Base-by-base conservation (phyloP, 2,797 vertebrate species). In the Momotus momota region DNA sequence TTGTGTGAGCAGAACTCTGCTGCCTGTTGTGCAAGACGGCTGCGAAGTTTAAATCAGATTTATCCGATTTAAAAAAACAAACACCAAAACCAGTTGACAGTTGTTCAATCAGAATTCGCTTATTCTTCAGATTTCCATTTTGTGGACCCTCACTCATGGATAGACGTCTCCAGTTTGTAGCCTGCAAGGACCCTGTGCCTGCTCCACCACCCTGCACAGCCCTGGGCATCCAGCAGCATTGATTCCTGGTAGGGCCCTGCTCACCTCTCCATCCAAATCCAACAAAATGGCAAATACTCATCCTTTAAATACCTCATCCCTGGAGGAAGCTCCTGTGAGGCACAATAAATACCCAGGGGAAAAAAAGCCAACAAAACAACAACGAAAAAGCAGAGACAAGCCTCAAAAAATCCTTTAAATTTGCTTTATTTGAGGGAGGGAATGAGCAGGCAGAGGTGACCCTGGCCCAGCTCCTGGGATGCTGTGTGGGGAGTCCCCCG, bases 231-330 rank as follows among this genome's bases (percentile, higher is more conserved):
- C 69, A 25, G 33, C 38, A 31, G 29, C 0, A 1, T 4, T 2
- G 2, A 6, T 25, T 78, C 29, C 81, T 38, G 61, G 52, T 64
- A 77, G 14, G 7, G 14, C 9, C 40, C 27, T 16, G 20, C 25
- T 93, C 27, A 0, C 0, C 0, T 60, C 19, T 31, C 17, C 1
- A 1, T 7, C 25, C 27, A 6, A 7, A 70, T 27, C 35, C 48
- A 46, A 25, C 35, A 64, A 52, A 73, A 38, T 1, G 38, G 8
- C 26, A 38, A 6, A 92, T 87, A 38, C 13, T 41, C 57, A 12
- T 43, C 31, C 57, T 7, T 60, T 5, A 1, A 62, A 48, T 40
- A 20, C 22, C 7, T 33, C 14, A 10, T 18, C 55, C 71, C 81
- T 26, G 66, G 17, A 73, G 72, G 55, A 84, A 14, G n/a, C 60